A percentile compares a stretch with the other conserved stretches of the same genome.
Evolutionary conservation across 2,888 invertebrate genomes (phyloP).

Genomic region (Diarsia dahlii): DNA sequence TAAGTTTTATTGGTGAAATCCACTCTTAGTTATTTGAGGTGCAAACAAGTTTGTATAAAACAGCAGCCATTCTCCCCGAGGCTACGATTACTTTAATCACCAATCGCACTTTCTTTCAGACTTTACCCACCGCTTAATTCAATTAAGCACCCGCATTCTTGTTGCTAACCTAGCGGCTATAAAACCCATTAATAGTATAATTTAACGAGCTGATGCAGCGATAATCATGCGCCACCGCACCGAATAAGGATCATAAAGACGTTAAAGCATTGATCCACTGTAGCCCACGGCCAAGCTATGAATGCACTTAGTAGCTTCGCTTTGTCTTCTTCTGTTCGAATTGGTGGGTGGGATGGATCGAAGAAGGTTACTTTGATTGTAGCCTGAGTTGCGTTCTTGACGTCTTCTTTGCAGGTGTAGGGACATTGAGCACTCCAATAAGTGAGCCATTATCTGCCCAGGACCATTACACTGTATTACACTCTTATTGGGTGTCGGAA

Average conservation of each 20-base stretch:
- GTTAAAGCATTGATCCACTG: constrained; percentile 18
- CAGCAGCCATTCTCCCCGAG: background rate
- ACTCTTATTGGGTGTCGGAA: no score
- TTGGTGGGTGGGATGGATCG: background rate
- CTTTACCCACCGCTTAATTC: constrained; percentile 2
- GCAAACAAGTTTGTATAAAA: background rate
- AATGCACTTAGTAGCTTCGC: background rate
- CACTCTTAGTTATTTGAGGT: background rate
- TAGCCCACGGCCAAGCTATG: background rate
- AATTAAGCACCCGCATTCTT: constrained; percentile 20
- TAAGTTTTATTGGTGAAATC: background rate
- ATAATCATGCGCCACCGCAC: constrained; percentile 28
- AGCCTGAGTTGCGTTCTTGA: background rate
- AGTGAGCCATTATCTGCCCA: no score
- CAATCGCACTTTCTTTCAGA: constrained; percentile 1
- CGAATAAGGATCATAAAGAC: constrained; percentile 43
- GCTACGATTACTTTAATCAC: background rate
- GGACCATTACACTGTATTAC: no score
- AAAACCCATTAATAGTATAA: constrained; percentile 13
- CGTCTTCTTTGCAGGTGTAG: no score
- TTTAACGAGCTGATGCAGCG: constrained; percentile 22
- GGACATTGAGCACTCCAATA: no score
- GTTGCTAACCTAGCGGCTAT: constrained; percentile 11
- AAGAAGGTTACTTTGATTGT: background rate
- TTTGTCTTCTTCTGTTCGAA: background rate